Conservation (phyloP, 2,888 invertebrate genomes). For the Lycocerus yunnanus region DNA sequence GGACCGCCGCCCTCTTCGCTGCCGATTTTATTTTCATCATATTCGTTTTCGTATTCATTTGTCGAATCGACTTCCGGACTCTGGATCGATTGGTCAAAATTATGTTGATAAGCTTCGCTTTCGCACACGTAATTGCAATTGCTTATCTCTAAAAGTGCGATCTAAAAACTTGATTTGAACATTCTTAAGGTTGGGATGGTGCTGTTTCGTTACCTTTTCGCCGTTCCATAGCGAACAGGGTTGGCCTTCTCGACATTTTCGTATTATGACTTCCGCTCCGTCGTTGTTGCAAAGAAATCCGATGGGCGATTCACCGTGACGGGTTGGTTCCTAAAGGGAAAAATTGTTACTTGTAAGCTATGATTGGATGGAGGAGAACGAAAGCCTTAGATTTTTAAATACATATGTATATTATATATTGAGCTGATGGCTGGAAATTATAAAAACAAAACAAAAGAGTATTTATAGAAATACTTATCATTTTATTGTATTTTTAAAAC, state of each 20-base stretch:
- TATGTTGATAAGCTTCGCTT: constrained; percentile 33
- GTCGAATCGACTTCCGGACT: constrained; percentile 38
- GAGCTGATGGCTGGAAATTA: no score
- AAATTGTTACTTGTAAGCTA: not conserved
- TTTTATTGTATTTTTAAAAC: no score
- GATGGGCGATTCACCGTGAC: not conserved
- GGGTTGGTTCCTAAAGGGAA: not conserved
- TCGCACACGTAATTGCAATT: constrained; percentile 76
- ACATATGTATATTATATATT: no score
- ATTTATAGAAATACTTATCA: no score
- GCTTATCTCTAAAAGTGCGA: constrained; percentile 67
- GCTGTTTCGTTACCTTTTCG: not conserved
- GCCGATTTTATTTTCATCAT: constrained; percentile 52
- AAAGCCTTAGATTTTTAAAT: no score
- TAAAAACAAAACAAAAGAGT: no score
- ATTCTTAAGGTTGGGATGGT: not conserved
- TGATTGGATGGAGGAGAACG: not conserved
- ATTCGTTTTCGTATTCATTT: constrained; percentile 44
- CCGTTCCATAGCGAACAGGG: constrained; percentile 55
- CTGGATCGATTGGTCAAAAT: constrained; percentile 35
- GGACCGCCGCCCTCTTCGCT: constrained; percentile 39
- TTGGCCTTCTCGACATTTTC: constrained; percentile 69
- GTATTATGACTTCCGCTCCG: constrained; percentile 74
- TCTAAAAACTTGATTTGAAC: constrained; percentile 50
- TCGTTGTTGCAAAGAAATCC: constrained; percentile 64